Evolutionary conservation across 2,113 vertebrate genomes (phyloP).

Genomic region (Alligator sinensis): DNA sequence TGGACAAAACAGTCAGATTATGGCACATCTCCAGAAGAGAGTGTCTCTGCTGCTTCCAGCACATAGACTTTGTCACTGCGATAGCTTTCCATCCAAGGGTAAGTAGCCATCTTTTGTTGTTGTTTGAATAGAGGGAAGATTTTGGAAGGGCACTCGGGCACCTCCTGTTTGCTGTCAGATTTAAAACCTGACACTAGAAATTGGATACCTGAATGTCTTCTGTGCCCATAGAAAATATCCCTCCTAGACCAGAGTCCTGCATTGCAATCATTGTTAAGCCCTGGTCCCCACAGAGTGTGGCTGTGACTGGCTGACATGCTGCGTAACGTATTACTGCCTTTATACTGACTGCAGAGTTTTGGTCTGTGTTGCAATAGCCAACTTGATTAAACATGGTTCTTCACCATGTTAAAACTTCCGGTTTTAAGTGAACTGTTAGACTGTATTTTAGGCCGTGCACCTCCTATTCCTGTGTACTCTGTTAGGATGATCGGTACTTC

Average conservation of each 20-base stretch:
- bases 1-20: constrained; percentile 97
- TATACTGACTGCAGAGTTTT: background rate
- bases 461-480: background rate
- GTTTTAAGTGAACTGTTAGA: background rate
- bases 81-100: constrained; percentile 99
- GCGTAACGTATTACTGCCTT: background rate
- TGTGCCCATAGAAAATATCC: background rate
- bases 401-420: background rate
- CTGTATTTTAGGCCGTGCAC: fast-evolving
- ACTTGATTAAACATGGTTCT: background rate
- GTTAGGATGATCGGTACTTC: constrained; percentile 97
- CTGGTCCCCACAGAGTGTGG: background rate
- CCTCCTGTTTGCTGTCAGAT: background rate
- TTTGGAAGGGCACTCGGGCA: background rate
- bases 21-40: constrained; percentile 99
- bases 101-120: constrained; percentile 63
- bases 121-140: background rate
- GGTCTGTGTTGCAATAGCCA: background rate
- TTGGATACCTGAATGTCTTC: background rate
- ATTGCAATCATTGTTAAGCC: background rate
- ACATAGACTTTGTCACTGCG: constrained; percentile 98
- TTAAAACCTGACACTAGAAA: background rate
- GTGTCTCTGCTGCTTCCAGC: constrained; percentile 99
- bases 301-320: background rate
- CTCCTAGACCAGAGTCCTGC: background rate